Percentiles rank a stretch among this genome's conserved stretches.
These are phyloP conservation scores for Noctua janthe DNA, from an alignment of 2,888 invertebrate species.

Conservation along the genomic window DNA sequence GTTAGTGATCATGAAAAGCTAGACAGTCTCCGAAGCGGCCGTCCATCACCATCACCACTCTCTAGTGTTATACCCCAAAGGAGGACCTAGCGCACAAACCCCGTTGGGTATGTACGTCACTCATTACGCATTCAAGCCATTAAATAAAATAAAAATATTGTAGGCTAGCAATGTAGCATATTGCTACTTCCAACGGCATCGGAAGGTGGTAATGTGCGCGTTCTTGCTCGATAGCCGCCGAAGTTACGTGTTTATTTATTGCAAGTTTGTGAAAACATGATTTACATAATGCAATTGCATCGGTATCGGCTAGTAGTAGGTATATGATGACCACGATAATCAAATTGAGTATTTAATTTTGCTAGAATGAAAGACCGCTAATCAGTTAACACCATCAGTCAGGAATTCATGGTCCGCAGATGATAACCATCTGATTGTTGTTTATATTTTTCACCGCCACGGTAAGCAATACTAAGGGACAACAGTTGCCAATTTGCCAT, in stretches of 20 bases:
- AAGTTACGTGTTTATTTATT: no score
- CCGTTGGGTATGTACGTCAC: neutral
- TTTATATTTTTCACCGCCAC: neutral
- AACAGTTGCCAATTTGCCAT: neutral
- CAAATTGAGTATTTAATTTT: neutral
- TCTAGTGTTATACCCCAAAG: neutral
- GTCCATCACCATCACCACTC: neutral
- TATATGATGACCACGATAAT: neutral
- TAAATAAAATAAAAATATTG: neutral
- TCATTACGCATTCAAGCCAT: neutral
- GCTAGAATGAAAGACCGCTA: neutral
- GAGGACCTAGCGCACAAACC: neutral
- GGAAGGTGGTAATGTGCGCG: neutral
- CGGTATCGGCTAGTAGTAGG: neutral
- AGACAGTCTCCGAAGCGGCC: neutral
- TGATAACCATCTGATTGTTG: neutral
- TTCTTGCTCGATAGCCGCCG: no score
- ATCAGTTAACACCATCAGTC: neutral
- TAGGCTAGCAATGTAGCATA: neutral
- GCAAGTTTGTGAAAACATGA: no score
- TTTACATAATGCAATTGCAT: no score
- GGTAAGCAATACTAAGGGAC: neutral
- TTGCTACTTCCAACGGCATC: neutral
- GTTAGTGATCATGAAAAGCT: neutral
- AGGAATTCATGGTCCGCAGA: neutral